Percentiles rank a stretch among this genome's conserved stretches.
Evolutionary conservation across 2,113 vertebrate genomes (phyloP).

Genomic region (Phalacrocorax carbo): DNA sequence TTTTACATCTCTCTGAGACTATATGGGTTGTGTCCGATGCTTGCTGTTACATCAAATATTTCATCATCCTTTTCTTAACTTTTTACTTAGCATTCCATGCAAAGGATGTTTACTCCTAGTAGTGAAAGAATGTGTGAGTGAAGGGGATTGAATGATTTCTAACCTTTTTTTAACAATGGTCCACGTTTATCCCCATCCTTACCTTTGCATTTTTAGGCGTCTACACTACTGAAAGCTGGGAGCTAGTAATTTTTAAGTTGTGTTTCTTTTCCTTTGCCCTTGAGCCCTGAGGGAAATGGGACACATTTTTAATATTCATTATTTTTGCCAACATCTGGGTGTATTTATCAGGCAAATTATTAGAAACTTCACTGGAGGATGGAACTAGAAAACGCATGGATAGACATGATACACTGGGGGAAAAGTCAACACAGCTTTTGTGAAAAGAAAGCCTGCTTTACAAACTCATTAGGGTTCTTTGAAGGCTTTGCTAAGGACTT

Average conservation of each 20-base stretch:
- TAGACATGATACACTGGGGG: not conserved
- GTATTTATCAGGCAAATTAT: not conserved
- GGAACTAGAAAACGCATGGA: not conserved
- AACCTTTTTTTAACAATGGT: not conserved
- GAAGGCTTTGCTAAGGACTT: not conserved
- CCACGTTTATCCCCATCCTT: not conserved
- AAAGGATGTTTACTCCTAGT: not conserved
- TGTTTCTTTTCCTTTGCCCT: not conserved
- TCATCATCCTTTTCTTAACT: not conserved
- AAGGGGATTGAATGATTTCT: not conserved
- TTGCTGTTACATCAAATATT: not conserved
- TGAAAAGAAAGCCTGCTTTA: not conserved
- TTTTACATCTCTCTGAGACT: not conserved
- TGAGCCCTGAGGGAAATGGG: not conserved
- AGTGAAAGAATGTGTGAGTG: not conserved
- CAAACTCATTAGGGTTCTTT: not conserved
- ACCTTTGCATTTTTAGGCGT: not conserved
- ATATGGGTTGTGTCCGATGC: not conserved
- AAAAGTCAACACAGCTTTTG: not conserved
- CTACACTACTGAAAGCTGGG: not conserved
- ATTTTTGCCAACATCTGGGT: not conserved
- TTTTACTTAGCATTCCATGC: not conserved
- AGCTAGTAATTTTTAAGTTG: not conserved
- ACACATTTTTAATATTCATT: not conserved
- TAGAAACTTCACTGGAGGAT: not conserved